These are phyloP conservation scores for Drosophila pachea DNA, from an alignment of 1,140 invertebrate genomes.

Conservation along the genomic window DNA sequence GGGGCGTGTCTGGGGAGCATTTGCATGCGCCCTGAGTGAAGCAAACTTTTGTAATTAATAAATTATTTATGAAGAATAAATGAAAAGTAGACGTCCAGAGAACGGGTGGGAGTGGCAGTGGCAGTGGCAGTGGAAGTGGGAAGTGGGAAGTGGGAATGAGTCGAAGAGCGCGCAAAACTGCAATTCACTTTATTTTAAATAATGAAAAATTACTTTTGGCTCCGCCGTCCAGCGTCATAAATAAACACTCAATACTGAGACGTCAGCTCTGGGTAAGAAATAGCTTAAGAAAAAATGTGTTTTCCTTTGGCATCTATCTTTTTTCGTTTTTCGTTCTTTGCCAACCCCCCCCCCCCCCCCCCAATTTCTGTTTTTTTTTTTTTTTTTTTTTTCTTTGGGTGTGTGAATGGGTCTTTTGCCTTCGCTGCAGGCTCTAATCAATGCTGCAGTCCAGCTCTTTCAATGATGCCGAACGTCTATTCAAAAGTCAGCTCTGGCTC, in stretches of 20 bases:
- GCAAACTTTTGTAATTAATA: conserved; percentile 76
- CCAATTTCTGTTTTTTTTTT: background rate
- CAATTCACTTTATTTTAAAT: conserved; percentile 76
- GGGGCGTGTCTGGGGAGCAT: conserved; percentile 29
- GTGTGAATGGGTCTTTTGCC: conserved; percentile 23
- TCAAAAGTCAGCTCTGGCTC: conserved; percentile 8
- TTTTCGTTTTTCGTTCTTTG: background rate
- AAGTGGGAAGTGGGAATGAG: too few species aligned
- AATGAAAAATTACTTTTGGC: conserved; percentile 75
- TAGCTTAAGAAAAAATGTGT: conserved; percentile 2
- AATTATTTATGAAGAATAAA: conserved; percentile 75
- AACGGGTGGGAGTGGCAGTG: background rate
- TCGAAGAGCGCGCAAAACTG: conserved; percentile 35
- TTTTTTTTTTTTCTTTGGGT: conserved; percentile 20
- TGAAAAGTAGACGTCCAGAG: conserved; percentile 53
- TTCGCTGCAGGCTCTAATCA: conserved; percentile 42
- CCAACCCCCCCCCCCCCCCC: too few species aligned
- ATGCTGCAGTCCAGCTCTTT: conserved; percentile 43
- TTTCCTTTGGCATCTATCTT: background rate
- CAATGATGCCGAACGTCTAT: conserved; percentile 42
- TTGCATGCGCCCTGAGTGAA: conserved; percentile 67
- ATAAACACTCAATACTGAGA: conserved; percentile 58
- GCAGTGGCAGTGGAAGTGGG: background rate
- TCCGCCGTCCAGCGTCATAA: conserved; percentile 58
- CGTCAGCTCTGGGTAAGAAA: conserved; percentile 6